These are phyloP conservation scores for Coilia nasus DNA, from an alignment of 2,797 vertebrate species.

Conservation along the genomic window DNA sequence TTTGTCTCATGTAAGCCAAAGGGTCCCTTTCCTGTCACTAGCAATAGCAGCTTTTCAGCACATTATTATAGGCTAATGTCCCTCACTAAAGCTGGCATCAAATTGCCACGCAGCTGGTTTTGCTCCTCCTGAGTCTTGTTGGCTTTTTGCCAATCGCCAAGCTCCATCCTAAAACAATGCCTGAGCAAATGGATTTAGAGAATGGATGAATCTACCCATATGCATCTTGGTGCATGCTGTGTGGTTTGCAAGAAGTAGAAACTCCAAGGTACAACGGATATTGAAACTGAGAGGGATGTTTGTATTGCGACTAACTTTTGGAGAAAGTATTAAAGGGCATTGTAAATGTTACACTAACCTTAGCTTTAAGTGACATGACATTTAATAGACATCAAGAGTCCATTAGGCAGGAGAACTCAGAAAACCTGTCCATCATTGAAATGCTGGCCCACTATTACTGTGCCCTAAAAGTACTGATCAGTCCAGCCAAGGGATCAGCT, in stretches of 20 bases:
- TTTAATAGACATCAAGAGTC: conserved; percentile 35
- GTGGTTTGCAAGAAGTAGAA: no score
- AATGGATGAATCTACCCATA: conserved; percentile 23
- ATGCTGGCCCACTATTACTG: conserved; percentile 21
- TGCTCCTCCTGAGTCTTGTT: no score
- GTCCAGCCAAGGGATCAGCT: not conserved
- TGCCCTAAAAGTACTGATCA: conserved; percentile 23
- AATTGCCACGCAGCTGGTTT: no score
- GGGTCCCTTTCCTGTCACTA: no score
- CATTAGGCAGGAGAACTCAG: no score
- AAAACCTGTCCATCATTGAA: not conserved
- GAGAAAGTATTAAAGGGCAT: conserved; percentile 39
- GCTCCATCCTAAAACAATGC: no score
- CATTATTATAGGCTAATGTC: no score
- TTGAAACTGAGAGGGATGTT: conserved; percentile 33
- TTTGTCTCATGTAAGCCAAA: no score
- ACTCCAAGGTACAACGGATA: not conserved
- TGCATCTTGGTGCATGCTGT: no score
- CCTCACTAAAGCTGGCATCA: no score
- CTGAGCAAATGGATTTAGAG: conserved; percentile 22
- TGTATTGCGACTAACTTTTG: conserved; percentile 30
- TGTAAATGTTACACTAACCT: conserved; percentile 38
- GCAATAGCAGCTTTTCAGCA: no score
- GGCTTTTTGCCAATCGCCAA: no score
- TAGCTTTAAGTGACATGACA: conserved; percentile 38